Base-by-base conservation (phyloP, 1,140 invertebrate genomes). In the Ylistrum balloti region DNA sequence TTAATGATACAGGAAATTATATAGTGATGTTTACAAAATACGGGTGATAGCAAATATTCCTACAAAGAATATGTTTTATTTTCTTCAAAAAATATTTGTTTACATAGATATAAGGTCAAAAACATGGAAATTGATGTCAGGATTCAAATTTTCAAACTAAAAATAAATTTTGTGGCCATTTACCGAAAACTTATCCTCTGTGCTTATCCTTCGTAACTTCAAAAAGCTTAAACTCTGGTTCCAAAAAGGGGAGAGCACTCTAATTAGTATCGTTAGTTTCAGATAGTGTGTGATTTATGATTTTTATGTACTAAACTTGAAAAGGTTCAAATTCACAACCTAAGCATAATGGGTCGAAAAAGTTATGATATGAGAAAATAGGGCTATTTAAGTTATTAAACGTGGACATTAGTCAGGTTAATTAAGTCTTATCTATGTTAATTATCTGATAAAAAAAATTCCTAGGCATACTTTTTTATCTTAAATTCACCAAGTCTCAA, bases 211-310 rank as follows among this genome's bases (percentile, higher is more conserved):
- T 3, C n/a, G n/a, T 28, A 74, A 28, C 56, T 74, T 74, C 56
- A 74, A 74, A 74, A 22, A 74, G n/a, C 56, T 2, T 74, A 28
- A 74, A n/a, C 56, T 11, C 5, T 7, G 20, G 17, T 74, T 74
- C 28, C 22, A 74, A 1, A 74, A 74, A 74, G 56, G n/a, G 56
- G 56, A 74, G 28, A 74, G 56, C 56, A 74, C 56, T 74, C 56
- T 74, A 74, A 74, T 74, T 74, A 74, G 56, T n/a, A 28, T 74
- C 56, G 28, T 74, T 74, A 74, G 56, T 74, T 74, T 74, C 22
- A n/a, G 56, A 74, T 74, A 74, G 56, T 22, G 28, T 22, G 56
- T 74, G 56, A 74, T 74, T 74, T 74, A 74, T 17, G 17, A 74
- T 74, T 74, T 74, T 74, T 74, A 74, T 74, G 56, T 74, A 74